phyloP scores from a whole-genome alignment of 2,888 invertebrate species.

The Agrochola litura region DNA sequence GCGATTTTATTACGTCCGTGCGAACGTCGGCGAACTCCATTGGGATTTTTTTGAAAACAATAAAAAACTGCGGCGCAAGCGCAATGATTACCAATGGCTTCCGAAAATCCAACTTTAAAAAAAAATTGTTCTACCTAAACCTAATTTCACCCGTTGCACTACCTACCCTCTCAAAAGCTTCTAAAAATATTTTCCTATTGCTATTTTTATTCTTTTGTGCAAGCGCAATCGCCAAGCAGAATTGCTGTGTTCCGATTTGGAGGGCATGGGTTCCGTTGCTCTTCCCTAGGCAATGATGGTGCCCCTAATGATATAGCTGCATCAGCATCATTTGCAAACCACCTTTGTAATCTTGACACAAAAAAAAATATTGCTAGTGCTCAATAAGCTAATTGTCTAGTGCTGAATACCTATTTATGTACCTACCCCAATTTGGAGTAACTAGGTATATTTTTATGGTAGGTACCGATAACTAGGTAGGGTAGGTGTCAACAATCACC shows the following conservation, averaged over 20 bases:
- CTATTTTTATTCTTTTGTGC: background rate
- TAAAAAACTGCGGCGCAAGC: background rate
- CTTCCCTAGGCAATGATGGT: background rate
- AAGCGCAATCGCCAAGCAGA: background rate
- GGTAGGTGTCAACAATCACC: no score
- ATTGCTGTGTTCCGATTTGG: background rate
- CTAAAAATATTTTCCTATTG: background rate
- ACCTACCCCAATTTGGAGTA: background rate
- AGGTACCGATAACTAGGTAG: background rate
- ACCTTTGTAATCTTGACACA: background rate
- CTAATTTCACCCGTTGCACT: background rate
- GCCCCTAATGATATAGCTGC: background rate
- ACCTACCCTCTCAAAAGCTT: background rate
- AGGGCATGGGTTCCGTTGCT: background rate
- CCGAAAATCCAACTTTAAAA: background rate
- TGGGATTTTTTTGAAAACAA: background rate
- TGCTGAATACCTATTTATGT: background rate
- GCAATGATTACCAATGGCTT: slow-evolving; percentile 1
- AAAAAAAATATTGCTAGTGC: no score
- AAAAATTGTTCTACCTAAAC: background rate
- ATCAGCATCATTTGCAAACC: background rate
- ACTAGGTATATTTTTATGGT: background rate
- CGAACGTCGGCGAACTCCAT: no score
- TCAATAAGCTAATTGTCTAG: background rate
- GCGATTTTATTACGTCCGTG: no score